phyloP scores from a whole-genome alignment of 2,888 invertebrate genomes.

The Papilio protenor region DNA sequence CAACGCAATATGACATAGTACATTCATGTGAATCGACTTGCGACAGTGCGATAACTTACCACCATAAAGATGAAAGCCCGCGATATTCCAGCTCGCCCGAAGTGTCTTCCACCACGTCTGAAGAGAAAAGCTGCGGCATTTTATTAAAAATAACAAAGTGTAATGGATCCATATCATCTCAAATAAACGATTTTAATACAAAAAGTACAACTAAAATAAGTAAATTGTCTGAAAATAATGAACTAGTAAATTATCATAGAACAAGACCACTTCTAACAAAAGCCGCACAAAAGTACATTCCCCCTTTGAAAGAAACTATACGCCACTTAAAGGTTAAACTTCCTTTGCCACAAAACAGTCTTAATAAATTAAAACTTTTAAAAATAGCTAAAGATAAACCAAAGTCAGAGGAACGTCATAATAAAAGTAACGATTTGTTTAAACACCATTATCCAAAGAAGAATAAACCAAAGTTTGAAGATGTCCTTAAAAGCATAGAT shows the following conservation, averaged over 20 bases:
- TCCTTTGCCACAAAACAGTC: conserved; percentile 73
- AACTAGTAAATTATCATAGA: conserved; percentile 58
- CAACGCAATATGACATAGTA: conserved; percentile 54
- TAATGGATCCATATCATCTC: conserved; percentile 70
- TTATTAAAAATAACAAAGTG: conserved; percentile 76
- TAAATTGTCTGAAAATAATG: conserved; percentile 71
- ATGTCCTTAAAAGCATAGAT: conserved; percentile 81
- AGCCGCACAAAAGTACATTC: conserved; percentile 82
- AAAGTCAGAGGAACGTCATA: conserved; percentile 55
- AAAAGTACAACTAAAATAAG: conserved; percentile 55
- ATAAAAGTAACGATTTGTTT: conserved; percentile 54
- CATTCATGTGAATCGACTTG: conserved; percentile 66
- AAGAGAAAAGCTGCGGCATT: conserved; percentile 72
- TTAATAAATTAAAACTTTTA: conserved; percentile 73
- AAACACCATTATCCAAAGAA: conserved; percentile 65
- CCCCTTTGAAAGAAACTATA: conserved; percentile 72
- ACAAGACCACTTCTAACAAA: conserved; percentile 75
- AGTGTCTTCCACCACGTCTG: conserved; percentile 79
- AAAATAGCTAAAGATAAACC: conserved; percentile 71
- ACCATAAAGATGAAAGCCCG: conserved; percentile 53
- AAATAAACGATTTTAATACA: conserved; percentile 63
- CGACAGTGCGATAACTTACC: conserved; percentile 60
- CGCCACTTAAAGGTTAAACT: conserved; percentile 77
- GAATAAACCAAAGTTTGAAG: conserved; percentile 80
- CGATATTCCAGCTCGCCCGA: conserved; percentile 73